These are phyloP conservation scores for Novumbra hubbsi DNA, from an alignment of 2,797 vertebrate genomes.

Conservation along the genomic window DNA sequence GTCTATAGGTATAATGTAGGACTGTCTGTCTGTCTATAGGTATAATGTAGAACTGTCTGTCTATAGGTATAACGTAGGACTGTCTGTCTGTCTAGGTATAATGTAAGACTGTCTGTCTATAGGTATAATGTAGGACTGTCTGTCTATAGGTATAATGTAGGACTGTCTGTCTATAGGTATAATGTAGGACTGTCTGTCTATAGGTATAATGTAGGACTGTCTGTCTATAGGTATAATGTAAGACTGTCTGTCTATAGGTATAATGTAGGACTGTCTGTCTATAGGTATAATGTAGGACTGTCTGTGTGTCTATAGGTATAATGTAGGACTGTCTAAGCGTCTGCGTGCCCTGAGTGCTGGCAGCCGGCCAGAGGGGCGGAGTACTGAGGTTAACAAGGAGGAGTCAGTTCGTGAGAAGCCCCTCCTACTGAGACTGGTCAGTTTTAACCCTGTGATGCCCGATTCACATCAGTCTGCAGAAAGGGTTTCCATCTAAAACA, in stretches of 20 bases:
- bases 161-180: not conserved
- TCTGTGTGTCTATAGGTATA: slow-evolving; percentile 79
- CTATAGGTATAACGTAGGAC: no score
- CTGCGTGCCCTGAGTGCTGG: slow-evolving; percentile 84
- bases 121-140: slow-evolving; percentile 93
- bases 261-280: slow-evolving; percentile 83
- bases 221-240: slow-evolving; percentile 85
- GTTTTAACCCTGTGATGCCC: slow-evolving; percentile 1
- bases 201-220: slow-evolving; percentile 92
- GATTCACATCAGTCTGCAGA: no score
- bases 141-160: slow-evolving; percentile 15
- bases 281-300: no score
- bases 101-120: slow-evolving; percentile 22
- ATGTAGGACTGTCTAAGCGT: slow-evolving; percentile 89
- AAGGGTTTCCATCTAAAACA: no score
- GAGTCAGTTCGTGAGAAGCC: slow-evolving; percentile 83
- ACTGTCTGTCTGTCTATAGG: slow-evolving; percentile 65
- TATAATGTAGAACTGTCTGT: no score
- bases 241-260: slow-evolving; percentile 87
- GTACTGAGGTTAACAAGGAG: slow-evolving; percentile 82
- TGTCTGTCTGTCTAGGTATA: no score
- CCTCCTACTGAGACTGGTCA: slow-evolving; percentile 72
- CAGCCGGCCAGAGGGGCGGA: slow-evolving; percentile 83
- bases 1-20: slow-evolving; percentile 76
- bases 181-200: slow-evolving; percentile 22